Evolutionary conservation across 2,113 vertebrate genomes (phyloP).

Genomic region (Aythya baeri): DNA sequence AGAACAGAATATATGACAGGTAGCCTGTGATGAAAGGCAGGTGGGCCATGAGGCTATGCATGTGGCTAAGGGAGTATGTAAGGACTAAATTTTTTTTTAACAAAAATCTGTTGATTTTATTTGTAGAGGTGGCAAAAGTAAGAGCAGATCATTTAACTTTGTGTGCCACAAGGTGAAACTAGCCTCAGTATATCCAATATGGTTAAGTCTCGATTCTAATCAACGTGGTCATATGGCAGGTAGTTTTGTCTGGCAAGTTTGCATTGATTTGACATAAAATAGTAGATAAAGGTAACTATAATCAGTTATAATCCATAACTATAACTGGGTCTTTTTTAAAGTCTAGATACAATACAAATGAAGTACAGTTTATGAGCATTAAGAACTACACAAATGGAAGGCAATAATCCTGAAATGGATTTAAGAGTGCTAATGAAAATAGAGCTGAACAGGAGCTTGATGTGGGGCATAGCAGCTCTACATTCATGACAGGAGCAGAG

Average conservation of each 20-base stretch:
- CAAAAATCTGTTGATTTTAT: neutral
- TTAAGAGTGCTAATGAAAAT: neutral
- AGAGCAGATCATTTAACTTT: neutral
- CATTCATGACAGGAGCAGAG: neutral
- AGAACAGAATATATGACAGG: neutral
- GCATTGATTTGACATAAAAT: neutral
- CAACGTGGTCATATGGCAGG: neutral
- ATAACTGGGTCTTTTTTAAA: neutral
- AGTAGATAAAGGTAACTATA: neutral
- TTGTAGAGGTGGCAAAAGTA: neutral
- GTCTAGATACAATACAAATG: neutral
- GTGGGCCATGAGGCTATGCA: neutral
- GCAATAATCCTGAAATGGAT: neutral
- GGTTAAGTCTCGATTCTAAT: neutral
- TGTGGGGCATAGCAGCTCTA: neutral
- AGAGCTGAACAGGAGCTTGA: neutral
- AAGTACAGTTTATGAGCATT: neutral
- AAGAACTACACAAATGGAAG: neutral
- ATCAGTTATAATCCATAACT: neutral
- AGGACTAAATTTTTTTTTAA: neutral
- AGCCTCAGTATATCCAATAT: neutral
- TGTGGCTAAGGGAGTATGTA: neutral
- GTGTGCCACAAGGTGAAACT: neutral
- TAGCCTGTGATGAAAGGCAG: neutral
- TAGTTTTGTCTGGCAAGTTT: neutral